Base-by-base conservation (phyloP, 1,140 invertebrate species). In the Drosophila serrata region DNA sequence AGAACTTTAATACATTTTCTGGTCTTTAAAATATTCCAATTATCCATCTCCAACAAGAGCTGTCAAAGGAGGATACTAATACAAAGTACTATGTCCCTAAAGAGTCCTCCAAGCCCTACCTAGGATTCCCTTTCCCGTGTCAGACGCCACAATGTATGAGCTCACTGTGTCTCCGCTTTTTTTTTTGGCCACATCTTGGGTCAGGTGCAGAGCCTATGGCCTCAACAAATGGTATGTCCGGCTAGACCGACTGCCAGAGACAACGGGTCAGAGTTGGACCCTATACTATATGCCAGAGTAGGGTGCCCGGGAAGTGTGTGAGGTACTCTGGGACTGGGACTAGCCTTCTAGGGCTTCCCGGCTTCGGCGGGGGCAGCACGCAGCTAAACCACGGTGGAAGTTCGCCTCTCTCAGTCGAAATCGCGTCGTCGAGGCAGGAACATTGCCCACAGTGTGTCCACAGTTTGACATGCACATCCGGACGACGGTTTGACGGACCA, bases 401-500 rank as follows among this genome's bases (percentile, higher is more conserved):
- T 78, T 56, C 74, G 33, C 27, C 73, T 64, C 73, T 68, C 51
- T 90, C 84, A 87, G 84, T 88, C 82, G 72, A 76, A 84, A 40
- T 53, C 85, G 81, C 81, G 81, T 74, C 63, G 80, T 84, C 48
- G 81, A 51, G 46, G 57, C 81, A 77, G 35, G 85, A 67, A 64
- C 76, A 60, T 55, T 79, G 70, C 48, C 48, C 33, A 49, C 46
- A 29, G 45, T 63, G n/a, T 8, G 42, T 17, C 37, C 33, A 84
- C 68, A 70, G 82, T 79, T 86, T 75, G 75, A 82, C 42, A 73
- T 45, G 82, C 63, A 53, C 51, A 45, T 24, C 45, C 33, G 45
- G 33, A 45, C 11, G 24, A 45, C 15, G 37, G 63, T 39, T 35
- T 68, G 62, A 69, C 37, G 51, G 46, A 37, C 6, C 19, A 24